Conservation (phyloP, 2,113 vertebrate species). For the Festucalex cinctus region DNA sequence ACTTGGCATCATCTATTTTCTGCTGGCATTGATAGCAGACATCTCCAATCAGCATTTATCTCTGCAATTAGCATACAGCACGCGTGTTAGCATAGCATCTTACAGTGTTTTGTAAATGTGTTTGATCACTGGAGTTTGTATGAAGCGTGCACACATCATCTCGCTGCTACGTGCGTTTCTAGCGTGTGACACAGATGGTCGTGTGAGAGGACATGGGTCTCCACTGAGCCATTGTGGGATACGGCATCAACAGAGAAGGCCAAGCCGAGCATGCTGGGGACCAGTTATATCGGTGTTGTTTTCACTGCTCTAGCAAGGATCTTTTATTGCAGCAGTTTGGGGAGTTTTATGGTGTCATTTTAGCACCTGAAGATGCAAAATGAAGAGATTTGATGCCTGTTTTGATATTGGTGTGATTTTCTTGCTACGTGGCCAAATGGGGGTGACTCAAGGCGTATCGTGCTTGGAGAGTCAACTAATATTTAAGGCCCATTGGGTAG, state of each 20-base stretch:
- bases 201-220: constrained; percentile 43
- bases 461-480: background rate
- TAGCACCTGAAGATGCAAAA: constrained; percentile 29
- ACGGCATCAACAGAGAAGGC: constrained; percentile 26
- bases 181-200: constrained; percentile 50
- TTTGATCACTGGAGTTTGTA: constrained; percentile 44
- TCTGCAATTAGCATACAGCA: constrained; percentile 42
- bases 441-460: background rate
- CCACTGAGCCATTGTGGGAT: constrained; percentile 39
- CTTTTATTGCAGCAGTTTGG: constrained; percentile 33
- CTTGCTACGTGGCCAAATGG: background rate
- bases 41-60: constrained; percentile 17
- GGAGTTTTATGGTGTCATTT: constrained; percentile 30
- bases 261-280: constrained; percentile 22
- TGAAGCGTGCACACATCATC: constrained; percentile 21
- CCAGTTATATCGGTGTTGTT: constrained; percentile 39
- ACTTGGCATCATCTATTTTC: constrained; percentile 3
- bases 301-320: constrained; percentile 39
- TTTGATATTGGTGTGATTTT: background rate
- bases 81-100: constrained; percentile 35
- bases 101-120: constrained; percentile 44
- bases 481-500: too few relatives aligned
- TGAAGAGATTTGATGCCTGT: background rate
- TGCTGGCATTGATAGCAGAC: constrained; percentile 30
- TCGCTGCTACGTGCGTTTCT: constrained; percentile 14